Base-by-base conservation (phyloP, 2,888 invertebrate genomes). In the Machimus rusticus region DNA sequence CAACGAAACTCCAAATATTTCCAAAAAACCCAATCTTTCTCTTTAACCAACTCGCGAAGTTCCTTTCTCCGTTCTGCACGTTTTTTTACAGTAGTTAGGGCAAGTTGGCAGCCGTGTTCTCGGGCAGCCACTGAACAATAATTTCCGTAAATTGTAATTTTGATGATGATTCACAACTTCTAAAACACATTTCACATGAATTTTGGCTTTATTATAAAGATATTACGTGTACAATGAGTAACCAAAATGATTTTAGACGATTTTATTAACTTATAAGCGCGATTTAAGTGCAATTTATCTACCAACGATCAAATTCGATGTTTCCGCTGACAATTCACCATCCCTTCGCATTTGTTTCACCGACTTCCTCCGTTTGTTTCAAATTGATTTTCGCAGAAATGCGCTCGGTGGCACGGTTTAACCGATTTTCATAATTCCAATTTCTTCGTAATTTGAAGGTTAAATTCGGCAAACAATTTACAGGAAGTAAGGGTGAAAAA, bases 31-130 rank as follows among this genome's bases (percentile, higher is more conserved):
- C 19, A 79, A 51, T 79, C 79, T 46, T 79, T 19, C 51, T 46
- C 51, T 51, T 79, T 51, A 31, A 78, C 79, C 79, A 79, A 79
- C 79, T 79, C 79, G 46, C 79, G 78, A 78, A 57, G 37, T 82
- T 34, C 82, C 82, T 57, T 82, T 82, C 82, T 82, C 57, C 82
- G 57, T 82, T 66, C 66, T 55, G 37, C 82, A 82, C 82, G 82
- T 82, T 82, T 82, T 55, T 55, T 55, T 34, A 66, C 34, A 57
- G n/a, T 37, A 19, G 31, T 66, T 12, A 19, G 16, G 12, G 34
- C 6, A 82, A 5, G 82, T 82, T 82, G 82, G 82, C 66, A 37
- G 0, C 9, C 23, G n/a, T 82, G 31, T 0, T 12, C 1, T 28
- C 3, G 12, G 3, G 12, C 9, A 34, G n/a, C 19, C 82, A 19